Evolutionary conservation across 2,113 vertebrate genomes (phyloP).

Genomic region (Channa argus): DNA sequence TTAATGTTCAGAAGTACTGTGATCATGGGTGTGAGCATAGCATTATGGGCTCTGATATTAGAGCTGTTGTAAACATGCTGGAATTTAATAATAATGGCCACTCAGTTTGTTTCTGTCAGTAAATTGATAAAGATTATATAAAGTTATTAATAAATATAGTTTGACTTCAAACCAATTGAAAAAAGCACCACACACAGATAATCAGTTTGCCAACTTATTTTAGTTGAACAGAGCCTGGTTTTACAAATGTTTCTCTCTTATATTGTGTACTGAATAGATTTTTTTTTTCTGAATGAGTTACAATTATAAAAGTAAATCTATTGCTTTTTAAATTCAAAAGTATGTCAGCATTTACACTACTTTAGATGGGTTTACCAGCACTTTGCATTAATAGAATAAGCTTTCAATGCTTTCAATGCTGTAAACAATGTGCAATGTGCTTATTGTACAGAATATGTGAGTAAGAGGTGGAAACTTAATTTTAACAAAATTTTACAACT

Average conservation of each 20-base stretch:
- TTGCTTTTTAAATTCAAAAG: too few species aligned
- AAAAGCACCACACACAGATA: not conserved
- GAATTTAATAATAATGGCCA: not conserved
- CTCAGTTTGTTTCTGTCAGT: slow-evolving; percentile 2
- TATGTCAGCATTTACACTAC: not conserved
- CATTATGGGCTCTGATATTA: slow-evolving; percentile 11
- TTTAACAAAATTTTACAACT: too few species aligned
- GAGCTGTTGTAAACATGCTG: slow-evolving; percentile 27
- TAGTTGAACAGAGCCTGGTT: not conserved
- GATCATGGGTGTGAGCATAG: too few species aligned
- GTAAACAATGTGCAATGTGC: too few species aligned
- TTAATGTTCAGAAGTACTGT: too few species aligned
- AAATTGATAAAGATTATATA: not conserved
- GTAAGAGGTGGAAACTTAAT: not conserved
- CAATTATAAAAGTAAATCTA: too few species aligned
- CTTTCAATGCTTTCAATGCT: not conserved
- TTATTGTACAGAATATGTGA: slow-evolving; percentile 1
- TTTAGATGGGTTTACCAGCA: not conserved
- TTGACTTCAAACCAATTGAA: not conserved
- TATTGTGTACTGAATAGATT: not conserved
- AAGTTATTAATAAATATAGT: not conserved
- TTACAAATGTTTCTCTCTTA: slow-evolving; percentile 22
- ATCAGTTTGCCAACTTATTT: slow-evolving; percentile 55
- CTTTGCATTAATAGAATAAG: not conserved
- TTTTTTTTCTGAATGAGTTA: too few species aligned